phyloP scores from a whole-genome alignment of 2,797 vertebrate genomes.

The Catamblyrhynchus diadema region DNA sequence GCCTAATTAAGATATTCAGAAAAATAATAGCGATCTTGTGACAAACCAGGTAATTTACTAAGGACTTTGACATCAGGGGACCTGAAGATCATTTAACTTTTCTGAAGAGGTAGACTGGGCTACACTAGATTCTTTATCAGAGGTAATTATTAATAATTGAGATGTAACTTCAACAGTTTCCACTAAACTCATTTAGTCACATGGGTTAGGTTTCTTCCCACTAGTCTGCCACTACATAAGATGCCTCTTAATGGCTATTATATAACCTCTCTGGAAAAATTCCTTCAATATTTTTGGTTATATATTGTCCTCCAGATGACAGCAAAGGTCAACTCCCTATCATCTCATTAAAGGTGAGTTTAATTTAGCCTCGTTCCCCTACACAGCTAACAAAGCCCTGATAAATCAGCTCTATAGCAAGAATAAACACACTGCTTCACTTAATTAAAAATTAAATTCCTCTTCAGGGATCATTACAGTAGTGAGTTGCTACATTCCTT shows the following conservation, averaged over 20 bases:
- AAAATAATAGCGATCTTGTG: neutral
- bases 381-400: constrained; percentile 57
- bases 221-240: neutral
- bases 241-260: neutral
- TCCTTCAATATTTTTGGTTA: neutral
- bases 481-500: neutral
- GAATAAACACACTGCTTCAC: constrained; percentile 69
- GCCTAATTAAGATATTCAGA: neutral
- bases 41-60: neutral
- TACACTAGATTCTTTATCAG: neutral
- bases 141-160: neutral
- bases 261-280: neutral
- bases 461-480: constrained; percentile 65
- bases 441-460: constrained; percentile 80
- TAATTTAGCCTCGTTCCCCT: constrained; percentile 56
- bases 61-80: neutral
- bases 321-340: constrained; percentile 55
- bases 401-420: constrained; percentile 70
- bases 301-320: constrained; percentile 33
- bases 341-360: constrained; percentile 67
- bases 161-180: neutral
- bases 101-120: neutral
- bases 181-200: neutral
- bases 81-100: neutral
- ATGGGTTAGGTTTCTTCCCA: neutral